Percentiles rank a stretch among this genome's conserved stretches.
Conservation (phyloP, 2,113 vertebrate genomes). For the Fregata magnificens region DNA sequence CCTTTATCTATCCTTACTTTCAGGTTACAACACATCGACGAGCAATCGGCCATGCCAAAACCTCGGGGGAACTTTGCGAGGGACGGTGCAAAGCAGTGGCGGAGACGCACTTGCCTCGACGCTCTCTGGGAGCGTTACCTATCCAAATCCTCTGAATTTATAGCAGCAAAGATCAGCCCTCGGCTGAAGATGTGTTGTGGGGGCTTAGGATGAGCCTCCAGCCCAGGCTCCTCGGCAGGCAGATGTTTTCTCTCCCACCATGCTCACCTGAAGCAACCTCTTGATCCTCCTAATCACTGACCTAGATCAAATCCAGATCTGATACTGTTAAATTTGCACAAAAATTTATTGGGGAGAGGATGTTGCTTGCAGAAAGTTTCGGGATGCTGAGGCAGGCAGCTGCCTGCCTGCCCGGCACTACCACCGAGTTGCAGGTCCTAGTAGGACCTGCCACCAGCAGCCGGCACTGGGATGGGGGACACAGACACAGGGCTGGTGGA, state of each 20-base stretch:
- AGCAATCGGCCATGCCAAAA: not conserved
- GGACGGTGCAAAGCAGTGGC: rapidly evolving
- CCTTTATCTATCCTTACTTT: conserved; percentile 76
- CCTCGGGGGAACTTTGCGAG: not conserved
- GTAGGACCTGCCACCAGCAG: not conserved
- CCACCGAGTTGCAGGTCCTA: rapidly evolving
- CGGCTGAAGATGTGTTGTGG: rapidly evolving
- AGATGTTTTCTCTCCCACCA: not conserved
- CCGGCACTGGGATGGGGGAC: not conserved
- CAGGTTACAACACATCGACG: conserved; percentile 67
- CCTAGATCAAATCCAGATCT: not conserved
- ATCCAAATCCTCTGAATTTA: not conserved
- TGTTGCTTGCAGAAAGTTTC: not conserved
- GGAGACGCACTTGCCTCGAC: not conserved
- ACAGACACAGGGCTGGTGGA: not conserved
- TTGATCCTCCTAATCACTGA: not conserved
- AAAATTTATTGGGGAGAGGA: not conserved
- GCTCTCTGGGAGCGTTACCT: rapidly evolving
- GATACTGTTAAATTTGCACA: not conserved
- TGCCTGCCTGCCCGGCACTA: not conserved
- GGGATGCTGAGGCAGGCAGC: not conserved
- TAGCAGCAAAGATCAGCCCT: not conserved
- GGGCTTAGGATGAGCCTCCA: not conserved
- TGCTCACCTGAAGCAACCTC: not conserved
- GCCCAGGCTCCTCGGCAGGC: not conserved